These are phyloP conservation scores for Triops longicaudatus DNA, from an alignment of 1,140 invertebrate genomes.

Conservation along the genomic window DNA sequence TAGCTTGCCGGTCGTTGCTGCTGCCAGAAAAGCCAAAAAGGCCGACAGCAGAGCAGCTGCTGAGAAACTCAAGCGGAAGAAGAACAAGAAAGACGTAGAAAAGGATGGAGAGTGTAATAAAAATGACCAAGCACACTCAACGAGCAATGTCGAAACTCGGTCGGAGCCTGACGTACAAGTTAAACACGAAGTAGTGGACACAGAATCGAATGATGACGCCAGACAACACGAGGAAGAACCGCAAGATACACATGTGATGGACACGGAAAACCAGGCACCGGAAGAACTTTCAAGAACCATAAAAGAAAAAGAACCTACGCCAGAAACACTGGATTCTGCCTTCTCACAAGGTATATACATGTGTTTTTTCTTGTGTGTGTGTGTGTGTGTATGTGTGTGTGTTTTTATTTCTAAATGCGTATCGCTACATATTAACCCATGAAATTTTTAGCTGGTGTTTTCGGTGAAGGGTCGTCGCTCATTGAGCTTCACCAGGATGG, in stretches of 20 bases:
- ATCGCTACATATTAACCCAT: background rate
- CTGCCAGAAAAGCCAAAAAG: background rate
- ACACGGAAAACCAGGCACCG: background rate
- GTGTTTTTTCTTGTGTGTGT: no score
- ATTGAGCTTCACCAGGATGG: background rate
- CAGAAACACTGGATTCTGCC: background rate
- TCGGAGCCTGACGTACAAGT: background rate
- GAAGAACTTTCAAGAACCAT: background rate
- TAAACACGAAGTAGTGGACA: background rate
- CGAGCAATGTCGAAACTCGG: background rate
- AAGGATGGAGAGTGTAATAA: background rate
- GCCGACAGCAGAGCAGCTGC: background rate
- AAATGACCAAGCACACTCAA: background rate
- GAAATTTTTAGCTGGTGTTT: constrained; percentile 18
- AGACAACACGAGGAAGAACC: background rate
- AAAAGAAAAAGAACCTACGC: background rate
- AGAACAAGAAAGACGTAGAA: background rate
- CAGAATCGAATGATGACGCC: background rate
- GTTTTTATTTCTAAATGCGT: background rate
- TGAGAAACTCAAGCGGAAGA: background rate
- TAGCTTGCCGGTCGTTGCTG: constrained; percentile 23
- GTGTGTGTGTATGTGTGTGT: no score
- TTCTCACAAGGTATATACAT: background rate
- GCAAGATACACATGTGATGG: background rate
- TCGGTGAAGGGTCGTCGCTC: background rate